A percentile compares a stretch with the other conserved stretches of the same genome.
phyloP scores from a whole-genome alignment of 53 echinoderm and acorn worm genomes.

The Apostichopus leukothele region DNA sequence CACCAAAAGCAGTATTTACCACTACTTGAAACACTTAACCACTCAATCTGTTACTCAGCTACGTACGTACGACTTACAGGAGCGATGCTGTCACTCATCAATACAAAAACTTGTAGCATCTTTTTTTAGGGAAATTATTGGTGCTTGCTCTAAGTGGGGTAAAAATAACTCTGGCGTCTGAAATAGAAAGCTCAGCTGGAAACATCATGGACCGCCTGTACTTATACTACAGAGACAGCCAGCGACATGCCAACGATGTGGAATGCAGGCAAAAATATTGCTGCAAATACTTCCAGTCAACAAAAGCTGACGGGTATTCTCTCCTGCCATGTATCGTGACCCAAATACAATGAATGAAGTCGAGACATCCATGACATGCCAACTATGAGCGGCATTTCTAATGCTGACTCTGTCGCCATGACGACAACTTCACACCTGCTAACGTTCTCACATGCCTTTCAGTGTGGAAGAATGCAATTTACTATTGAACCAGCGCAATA shows the following conservation, averaged over 20 bases:
- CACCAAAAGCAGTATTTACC: too few species aligned
- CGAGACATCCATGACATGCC: slow-evolving; percentile 46
- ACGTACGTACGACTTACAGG: not conserved
- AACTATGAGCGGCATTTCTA: slow-evolving; percentile 47
- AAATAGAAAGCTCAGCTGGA: slow-evolving; percentile 43
- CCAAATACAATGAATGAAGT: slow-evolving; percentile 38
- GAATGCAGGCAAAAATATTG: slow-evolving; percentile 41
- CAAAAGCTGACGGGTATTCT: slow-evolving; percentile 7
- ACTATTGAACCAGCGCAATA: not conserved
- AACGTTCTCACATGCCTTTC: slow-evolving; percentile 46
- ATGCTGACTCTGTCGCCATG: slow-evolving; percentile 44
- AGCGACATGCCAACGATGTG: slow-evolving; percentile 30
- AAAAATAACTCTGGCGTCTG: slow-evolving; percentile 48
- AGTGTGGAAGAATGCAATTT: not conserved
- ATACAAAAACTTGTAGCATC: not conserved
- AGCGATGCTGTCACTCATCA: slow-evolving; percentile 27
- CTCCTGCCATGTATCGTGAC: slow-evolving; percentile 23
- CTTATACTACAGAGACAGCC: not conserved
- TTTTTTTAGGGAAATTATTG: slow-evolving; percentile 15
- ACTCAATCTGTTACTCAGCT: not conserved
- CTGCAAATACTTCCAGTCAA: slow-evolving; percentile 5
- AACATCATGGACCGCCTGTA: slow-evolving; percentile 6
- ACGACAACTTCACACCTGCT: slow-evolving; percentile 48
- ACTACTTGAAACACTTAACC: not conserved
- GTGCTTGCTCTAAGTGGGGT: slow-evolving; percentile 45